Percentiles rank a stretch among this genome's conserved stretches.
Conservation (phyloP, 1,140 invertebrate species). For the Tetragnatha versicolor region DNA sequence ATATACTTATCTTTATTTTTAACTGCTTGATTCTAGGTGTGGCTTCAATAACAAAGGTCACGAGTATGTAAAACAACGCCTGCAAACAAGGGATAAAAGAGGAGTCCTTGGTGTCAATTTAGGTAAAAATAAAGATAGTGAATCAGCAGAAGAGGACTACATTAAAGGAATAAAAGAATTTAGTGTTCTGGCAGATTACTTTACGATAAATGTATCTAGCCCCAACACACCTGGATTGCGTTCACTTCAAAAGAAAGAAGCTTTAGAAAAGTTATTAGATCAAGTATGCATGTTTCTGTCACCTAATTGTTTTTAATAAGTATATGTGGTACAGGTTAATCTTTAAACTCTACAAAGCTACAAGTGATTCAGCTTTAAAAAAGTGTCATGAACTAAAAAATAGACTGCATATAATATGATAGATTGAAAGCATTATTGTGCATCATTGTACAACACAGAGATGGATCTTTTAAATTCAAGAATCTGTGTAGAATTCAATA, state of each 20-base stretch:
- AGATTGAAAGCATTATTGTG: too few species aligned
- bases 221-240: conserved; percentile 95
- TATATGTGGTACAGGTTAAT: too few species aligned
- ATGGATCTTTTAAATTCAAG: too few species aligned
- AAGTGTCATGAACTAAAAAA: too few species aligned
- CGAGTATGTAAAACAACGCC: conserved; percentile 67
- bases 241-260: conserved; percentile 79
- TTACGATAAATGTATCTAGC: conserved; percentile 88
- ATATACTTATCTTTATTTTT: not conserved
- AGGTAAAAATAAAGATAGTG: conserved; percentile 91
- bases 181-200: conserved; percentile 80
- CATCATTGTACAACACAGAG: too few species aligned
- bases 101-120: conserved; percentile 84
- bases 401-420: too few species aligned
- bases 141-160: conserved; percentile 82
- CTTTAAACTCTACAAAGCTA: too few species aligned
- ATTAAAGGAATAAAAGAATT: conserved; percentile 79
- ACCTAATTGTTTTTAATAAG: not conserved
- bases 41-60: conserved; percentile 98
- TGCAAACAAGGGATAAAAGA: conserved; percentile 1
- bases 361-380: too few species aligned
- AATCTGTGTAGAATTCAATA: too few species aligned
- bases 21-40: conserved; percentile 67
- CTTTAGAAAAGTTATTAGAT: conserved; percentile 76
- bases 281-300: conserved; percentile 64